Base-by-base conservation (phyloP, 2,113 vertebrate species). In the Propithecus coquereli region DNA sequence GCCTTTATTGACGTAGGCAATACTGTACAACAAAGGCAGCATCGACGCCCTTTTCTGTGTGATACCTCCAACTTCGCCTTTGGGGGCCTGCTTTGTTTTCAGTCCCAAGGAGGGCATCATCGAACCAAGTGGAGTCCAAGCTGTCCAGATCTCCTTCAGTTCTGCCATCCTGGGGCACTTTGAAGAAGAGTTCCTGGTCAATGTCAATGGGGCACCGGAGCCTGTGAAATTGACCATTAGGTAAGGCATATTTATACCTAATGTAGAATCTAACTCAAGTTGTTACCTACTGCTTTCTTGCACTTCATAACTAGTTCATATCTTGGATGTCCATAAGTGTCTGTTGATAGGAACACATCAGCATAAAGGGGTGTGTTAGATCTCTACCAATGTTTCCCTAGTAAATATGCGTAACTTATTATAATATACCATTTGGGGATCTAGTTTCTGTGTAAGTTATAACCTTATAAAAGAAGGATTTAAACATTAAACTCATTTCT, bases 1-100 rank as follows among this genome's bases (percentile, higher is more conserved):
- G 5, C 59, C 66, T 94, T 92, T 68, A n/a, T 87, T 95, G 52
- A 61, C 94, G n/a, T 93, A 99, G 99, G 98, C 96, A 0, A 32
- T 98, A 71, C 93, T 99, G 6, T 97, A 95, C 10, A 99, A 99
- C 98, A 98, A 96, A 74, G 99, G 99, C 8, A 98, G 98, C 82
- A 99, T 99, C 2, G 98, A 99, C 59, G 99, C 98, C 82, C 50
- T 98, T 54, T 99, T 99, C 98, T 98, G 11, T 14, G 71, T 99
- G 80, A 73, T 96, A 2, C 97, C 97, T 93, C 97, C 99, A 0
- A 61, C 95, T 90, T 99, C 99, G 0, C 90, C 98, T 8, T 96
- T 99, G 86, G 99, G 99, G 2, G 92, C 96, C 81, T 99, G 98
- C 98, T 99, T 99, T 95, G 98, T 98, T 14, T 98, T 99, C 80